Percentiles rank a stretch among this genome's conserved stretches.
These are phyloP conservation scores for Phalacrocorax carbo DNA, from an alignment of 2,113 vertebrate genomes.

Conservation along the genomic window DNA sequence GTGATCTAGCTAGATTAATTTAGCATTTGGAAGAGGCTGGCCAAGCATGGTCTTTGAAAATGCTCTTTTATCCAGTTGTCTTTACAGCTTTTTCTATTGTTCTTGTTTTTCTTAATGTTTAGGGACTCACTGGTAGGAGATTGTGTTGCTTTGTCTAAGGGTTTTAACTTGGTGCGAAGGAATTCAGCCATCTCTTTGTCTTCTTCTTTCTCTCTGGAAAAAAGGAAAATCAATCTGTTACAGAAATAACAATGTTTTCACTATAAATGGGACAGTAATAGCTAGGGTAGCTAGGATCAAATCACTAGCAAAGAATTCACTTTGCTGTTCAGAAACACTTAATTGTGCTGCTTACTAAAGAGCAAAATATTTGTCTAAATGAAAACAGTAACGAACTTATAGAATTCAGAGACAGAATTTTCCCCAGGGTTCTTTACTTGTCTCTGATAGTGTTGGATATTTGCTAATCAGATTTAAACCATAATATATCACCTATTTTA, in stretches of 20 bases:
- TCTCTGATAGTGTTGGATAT: not conserved
- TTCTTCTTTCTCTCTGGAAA: slow-evolving; percentile 91
- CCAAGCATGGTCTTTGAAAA: not conserved
- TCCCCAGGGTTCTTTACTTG: not conserved
- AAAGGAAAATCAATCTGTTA: not conserved
- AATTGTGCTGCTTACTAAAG: not conserved
- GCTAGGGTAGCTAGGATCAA: not conserved
- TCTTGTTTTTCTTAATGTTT: not conserved
- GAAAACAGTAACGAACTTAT: not conserved
- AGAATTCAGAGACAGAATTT: not conserved
- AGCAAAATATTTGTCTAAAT: not conserved
- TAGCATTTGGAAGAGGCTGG: not conserved
- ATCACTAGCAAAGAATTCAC: not conserved
- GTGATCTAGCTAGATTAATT: not conserved
- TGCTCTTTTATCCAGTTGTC: not conserved
- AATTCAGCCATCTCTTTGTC: slow-evolving; percentile 98
- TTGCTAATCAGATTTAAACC: not conserved
- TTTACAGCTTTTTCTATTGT: not conserved
- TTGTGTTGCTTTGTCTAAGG: slow-evolving; percentile 86
- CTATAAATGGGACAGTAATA: not conserved
- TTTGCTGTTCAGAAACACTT: not conserved
- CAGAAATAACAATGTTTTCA: not conserved
- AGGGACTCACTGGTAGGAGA: slow-evolving; percentile 83
- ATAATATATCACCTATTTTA: not conserved
- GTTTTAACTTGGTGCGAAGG: slow-evolving; percentile 92